A percentile compares a stretch with the other conserved stretches of the same genome.
Conservation (phyloP, 2,888 invertebrate genomes). For the Scaptomyza caliginosa region DNA sequence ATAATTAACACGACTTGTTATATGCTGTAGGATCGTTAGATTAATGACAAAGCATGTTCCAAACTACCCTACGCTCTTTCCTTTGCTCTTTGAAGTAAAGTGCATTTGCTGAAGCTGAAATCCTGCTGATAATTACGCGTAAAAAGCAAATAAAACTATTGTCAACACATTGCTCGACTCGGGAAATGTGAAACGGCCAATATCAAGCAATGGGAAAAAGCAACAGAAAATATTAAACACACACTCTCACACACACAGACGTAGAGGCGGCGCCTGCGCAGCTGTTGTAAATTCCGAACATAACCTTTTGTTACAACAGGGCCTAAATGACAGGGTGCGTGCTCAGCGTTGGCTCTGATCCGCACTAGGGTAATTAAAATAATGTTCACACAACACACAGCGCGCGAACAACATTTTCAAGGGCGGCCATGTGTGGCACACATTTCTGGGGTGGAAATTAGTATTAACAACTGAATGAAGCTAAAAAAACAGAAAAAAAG, state of each 20-base stretch:
- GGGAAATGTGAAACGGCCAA: conserved; percentile 47
- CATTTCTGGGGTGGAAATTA: conserved; percentile 63
- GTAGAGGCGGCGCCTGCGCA: conserved; percentile 69
- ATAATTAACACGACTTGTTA: conserved; percentile 58
- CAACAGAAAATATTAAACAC: neutral
- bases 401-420: conserved; percentile 68
- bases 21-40: conserved; percentile 40
- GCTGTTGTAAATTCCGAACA: conserved; percentile 61
- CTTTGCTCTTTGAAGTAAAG: conserved; percentile 19
- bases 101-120: conserved; percentile 54
- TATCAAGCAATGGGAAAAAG: neutral
- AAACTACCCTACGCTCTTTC: neutral
- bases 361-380: conserved; percentile 69
- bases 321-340: conserved; percentile 67
- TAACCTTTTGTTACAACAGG: conserved; percentile 46
- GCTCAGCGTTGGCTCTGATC: conserved; percentile 34
- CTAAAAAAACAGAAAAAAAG: conserved; percentile 16
- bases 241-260: neutral
- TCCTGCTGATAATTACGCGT: conserved; percentile 52
- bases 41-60: conserved; percentile 46
- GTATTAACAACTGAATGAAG: conserved; percentile 13
- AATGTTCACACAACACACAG: conserved; percentile 60
- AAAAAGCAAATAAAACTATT: conserved; percentile 76
- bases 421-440: conserved; percentile 75
- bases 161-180: conserved; percentile 65